Percentiles rank a stretch among this genome's conserved stretches.
Conservation (phyloP, 2,888 invertebrate genomes). For the Cheilosia scutellata region DNA sequence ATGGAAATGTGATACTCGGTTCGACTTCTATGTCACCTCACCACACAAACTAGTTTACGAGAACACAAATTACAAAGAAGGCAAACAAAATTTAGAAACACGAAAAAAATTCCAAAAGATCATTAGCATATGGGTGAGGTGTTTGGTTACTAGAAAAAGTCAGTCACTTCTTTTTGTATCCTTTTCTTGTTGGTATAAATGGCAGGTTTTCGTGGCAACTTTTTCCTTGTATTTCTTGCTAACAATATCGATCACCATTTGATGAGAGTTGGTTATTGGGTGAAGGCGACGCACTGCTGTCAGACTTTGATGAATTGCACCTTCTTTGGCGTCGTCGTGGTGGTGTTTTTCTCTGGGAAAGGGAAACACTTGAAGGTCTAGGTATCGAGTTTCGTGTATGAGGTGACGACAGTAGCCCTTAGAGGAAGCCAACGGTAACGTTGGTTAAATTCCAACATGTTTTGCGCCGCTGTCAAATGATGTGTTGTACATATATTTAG, state of each 20-base stretch:
- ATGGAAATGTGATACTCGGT: constrained; percentile 58
- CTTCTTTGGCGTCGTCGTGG: constrained; percentile 20
- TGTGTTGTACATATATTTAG: background rate
- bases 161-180: constrained; percentile 17
- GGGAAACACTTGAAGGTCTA: constrained; percentile 9
- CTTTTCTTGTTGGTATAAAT: background rate
- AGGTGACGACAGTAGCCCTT: constrained; percentile 41
- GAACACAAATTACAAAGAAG: constrained; percentile 26
- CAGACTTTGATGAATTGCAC: constrained; percentile 74
- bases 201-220: background rate
- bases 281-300: constrained; percentile 64
- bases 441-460: background rate
- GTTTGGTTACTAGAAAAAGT: constrained; percentile 66
- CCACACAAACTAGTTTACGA: constrained; percentile 63
- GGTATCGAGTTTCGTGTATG: constrained; percentile 35
- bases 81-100: constrained; percentile 39
- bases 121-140: constrained; percentile 71
- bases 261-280: constrained; percentile 44
- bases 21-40: constrained; percentile 32
- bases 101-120: constrained; percentile 40
- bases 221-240: background rate
- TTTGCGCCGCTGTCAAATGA: background rate
- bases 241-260: constrained; percentile 59
- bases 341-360: constrained; percentile 23
- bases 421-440: constrained; percentile 14